These are phyloP conservation scores for Macrostomum cliftonense DNA, from an alignment of 2,888 invertebrate genomes.

Conservation along the genomic window DNA sequence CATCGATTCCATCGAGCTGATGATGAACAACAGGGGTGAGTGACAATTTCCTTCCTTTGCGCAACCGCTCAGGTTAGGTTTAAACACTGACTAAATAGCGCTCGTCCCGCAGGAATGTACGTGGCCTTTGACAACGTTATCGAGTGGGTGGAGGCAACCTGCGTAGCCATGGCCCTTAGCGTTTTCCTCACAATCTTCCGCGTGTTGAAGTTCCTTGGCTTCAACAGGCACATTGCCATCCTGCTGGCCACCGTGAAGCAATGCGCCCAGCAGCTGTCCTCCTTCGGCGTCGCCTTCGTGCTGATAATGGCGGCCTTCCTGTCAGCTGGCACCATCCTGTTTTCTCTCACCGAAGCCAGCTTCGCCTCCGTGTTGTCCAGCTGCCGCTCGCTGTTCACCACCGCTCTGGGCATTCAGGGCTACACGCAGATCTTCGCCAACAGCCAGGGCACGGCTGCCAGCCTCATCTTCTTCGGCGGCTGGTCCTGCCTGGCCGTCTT, in stretches of 20 bases:
- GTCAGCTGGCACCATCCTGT: conserved; percentile 1
- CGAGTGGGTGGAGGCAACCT: conserved; percentile 6
- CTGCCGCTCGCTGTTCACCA: conserved; percentile 1
- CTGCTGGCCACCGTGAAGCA: conserved; percentile 4
- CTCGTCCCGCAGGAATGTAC: conserved; percentile 6
- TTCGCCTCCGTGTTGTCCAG: conserved; percentile 1
- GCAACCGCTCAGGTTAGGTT: no score
- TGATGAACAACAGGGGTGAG: conserved; percentile 7
- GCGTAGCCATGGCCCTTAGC: conserved; percentile 5
- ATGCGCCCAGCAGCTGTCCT: conserved; percentile 3
- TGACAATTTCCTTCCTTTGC: not conserved
- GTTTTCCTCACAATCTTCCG: conserved; percentile 4
- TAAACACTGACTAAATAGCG: no score
- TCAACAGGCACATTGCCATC: conserved; percentile 8
- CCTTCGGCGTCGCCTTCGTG: conserved; percentile 4
- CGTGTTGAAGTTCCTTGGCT: conserved; percentile 7
- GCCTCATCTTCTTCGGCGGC: conserved; percentile 17
- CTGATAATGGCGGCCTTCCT: conserved; percentile 5
- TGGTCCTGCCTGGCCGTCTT: conserved; percentile 19
- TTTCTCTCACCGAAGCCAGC: conserved; percentile 1
- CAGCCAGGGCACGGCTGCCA: not conserved
- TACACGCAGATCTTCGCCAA: conserved; percentile 3
- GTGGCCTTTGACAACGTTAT: conserved; percentile 5
- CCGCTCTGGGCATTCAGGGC: not conserved
- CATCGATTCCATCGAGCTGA: conserved; percentile 4